These are phyloP conservation scores for Heliopora coerulea DNA, from an alignment of 92 coral and sea anemone species.

Conservation along the genomic window DNA sequence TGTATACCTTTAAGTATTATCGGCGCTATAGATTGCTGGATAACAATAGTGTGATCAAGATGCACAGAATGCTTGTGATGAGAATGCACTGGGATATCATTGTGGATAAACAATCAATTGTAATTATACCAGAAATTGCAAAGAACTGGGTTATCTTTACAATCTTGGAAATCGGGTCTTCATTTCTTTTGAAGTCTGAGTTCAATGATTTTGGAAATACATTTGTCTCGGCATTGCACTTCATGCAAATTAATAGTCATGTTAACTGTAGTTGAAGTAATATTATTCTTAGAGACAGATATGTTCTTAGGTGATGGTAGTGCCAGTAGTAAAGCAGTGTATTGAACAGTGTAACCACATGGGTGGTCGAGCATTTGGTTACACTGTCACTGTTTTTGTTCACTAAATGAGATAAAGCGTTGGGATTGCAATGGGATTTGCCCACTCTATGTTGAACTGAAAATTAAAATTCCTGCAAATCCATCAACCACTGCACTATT, in stretches of 20 bases:
- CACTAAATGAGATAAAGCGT: conserved; percentile 17
- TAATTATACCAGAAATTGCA: conserved; percentile 32
- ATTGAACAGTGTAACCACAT: neutral
- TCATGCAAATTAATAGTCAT: conserved; percentile 25
- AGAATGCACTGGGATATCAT: conserved; percentile 30
- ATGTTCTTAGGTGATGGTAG: neutral
- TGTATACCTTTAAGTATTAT: conserved; percentile 38
- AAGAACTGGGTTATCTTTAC: conserved; percentile 10
- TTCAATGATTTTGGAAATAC: conserved; percentile 37
- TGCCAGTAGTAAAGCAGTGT: neutral
- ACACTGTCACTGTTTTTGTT: neutral
- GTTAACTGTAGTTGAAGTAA: neutral
- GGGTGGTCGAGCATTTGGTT: conserved; percentile 5
- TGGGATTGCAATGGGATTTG: conserved; percentile 8
- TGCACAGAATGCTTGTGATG: conserved; percentile 15
- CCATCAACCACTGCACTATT: conserved; percentile 13
- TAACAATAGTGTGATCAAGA: conserved; percentile 18
- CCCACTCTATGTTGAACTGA: conserved; percentile 29
- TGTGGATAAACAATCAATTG: conserved; percentile 38
- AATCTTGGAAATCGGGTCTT: conserved; percentile 28
- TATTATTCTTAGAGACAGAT: neutral
- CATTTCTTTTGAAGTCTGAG: conserved; percentile 2
- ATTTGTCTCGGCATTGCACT: conserved; percentile 32
- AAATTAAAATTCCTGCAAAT: conserved; percentile 28
- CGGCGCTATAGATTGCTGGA: conserved; percentile 19